phyloP scores from a whole-genome alignment of 2,797 vertebrate genomes.

The Meriones psammophilus region DNA sequence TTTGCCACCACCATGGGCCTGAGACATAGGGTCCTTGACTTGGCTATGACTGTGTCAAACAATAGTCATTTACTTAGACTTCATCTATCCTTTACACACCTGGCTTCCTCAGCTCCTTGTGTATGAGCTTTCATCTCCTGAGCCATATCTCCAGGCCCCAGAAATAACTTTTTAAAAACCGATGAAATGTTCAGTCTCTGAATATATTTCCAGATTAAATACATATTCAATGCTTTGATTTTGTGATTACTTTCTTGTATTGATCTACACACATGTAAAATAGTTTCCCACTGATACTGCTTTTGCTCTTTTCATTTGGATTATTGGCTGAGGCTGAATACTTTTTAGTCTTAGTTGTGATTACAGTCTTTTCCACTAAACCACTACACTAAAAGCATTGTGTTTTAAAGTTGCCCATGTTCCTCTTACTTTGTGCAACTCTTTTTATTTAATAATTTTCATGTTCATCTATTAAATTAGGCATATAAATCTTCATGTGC shows the following conservation, averaged over 20 bases:
- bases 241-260: not conserved
- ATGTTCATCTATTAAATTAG: not conserved
- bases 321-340: not conserved
- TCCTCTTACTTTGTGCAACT: not conserved
- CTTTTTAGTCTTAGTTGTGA: not conserved
- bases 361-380: not conserved
- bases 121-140: not conserved
- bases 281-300: not conserved
- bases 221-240: not conserved
- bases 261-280: not conserved
- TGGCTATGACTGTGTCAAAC: not conserved
- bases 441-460: not conserved
- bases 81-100: not conserved
- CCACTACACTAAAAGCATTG: not conserved
- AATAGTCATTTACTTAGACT: too few relatives aligned
- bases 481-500: not conserved
- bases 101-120: not conserved
- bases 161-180: not conserved
- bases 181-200: not conserved
- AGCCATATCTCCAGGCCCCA: too few relatives aligned
- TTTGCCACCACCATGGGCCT: not conserved
- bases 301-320: not conserved
- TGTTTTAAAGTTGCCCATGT: conserved; percentile 2
- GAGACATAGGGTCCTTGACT: not conserved
- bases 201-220: conserved; percentile 40